These are phyloP conservation scores for Sweltsa coloradensis DNA, from an alignment of 1,140 invertebrate genomes.

Conservation along the genomic window DNA sequence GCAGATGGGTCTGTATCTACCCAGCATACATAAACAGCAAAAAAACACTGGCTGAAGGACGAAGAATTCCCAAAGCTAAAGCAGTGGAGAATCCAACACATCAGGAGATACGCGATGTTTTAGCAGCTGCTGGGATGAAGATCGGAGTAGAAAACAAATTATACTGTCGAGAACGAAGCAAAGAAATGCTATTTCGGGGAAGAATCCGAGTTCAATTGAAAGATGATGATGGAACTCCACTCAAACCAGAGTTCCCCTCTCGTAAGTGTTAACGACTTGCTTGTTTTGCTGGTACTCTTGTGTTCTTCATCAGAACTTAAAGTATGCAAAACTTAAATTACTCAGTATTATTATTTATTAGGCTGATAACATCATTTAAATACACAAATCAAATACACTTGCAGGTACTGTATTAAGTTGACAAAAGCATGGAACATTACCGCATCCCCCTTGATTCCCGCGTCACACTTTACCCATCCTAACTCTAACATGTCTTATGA, in stretches of 20 bases:
- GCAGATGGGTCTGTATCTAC: slow-evolving; percentile 93
- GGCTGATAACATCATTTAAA: no score
- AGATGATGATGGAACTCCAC: slow-evolving; percentile 76
- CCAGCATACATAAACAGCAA: slow-evolving; percentile 93
- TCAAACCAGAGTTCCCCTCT: slow-evolving; percentile 59
- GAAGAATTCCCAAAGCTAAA: slow-evolving; percentile 69
- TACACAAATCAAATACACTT: no score
- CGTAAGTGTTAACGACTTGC: slow-evolving; percentile 33
- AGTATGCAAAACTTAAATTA: no score
- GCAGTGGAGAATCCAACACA: slow-evolving; percentile 90
- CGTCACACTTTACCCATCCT: no score
- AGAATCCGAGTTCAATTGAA: slow-evolving; percentile 84
- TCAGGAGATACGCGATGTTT: slow-evolving; percentile 86
- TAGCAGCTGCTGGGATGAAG: slow-evolving; percentile 65
- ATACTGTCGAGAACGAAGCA: slow-evolving; percentile 82
- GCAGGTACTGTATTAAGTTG: no score
- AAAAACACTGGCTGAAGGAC: slow-evolving; percentile 76
- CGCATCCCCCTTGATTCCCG: no score
- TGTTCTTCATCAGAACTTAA: neutral
- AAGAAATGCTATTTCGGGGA: slow-evolving; percentile 71
- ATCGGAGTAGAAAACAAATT: slow-evolving; percentile 90
- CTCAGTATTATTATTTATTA: no score
- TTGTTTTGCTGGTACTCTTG: slow-evolving; percentile 6
- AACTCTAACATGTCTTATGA: no score
- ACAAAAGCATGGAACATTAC: no score